A percentile compares a stretch with the other conserved stretches of the same genome.
Evolutionary conservation across 2,888 invertebrate genomes (phyloP).

Genomic region (Euproctis similis): DNA sequence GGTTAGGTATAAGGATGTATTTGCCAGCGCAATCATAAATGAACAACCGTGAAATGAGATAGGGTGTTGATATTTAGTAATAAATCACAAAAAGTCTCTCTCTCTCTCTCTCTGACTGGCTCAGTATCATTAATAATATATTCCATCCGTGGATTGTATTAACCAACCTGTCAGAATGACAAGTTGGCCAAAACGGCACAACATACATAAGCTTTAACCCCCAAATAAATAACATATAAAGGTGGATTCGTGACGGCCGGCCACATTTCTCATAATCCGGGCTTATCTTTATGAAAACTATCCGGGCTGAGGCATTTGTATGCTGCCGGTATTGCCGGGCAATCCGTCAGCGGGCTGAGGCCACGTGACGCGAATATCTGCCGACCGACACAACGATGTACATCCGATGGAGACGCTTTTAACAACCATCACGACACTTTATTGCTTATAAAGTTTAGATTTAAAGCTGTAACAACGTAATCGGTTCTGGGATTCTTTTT

Average conservation of each 20-base stretch:
- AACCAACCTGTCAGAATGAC: slow-evolving; percentile 13
- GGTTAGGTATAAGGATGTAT: too few relatives aligned
- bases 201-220: slow-evolving; percentile 26
- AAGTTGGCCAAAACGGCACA: slow-evolving; percentile 16
- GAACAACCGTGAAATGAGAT: background rate
- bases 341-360: slow-evolving; percentile 48
- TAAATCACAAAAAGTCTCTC: too few relatives aligned
- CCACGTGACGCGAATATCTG: slow-evolving; percentile 40
- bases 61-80: background rate
- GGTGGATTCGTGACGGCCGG: slow-evolving; percentile 24
- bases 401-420: slow-evolving; percentile 8
- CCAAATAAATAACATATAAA: slow-evolving; percentile 30
- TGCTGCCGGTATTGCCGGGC: slow-evolving; percentile 36
- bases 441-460: slow-evolving; percentile 4
- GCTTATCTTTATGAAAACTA: slow-evolving; percentile 59
- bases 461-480: slow-evolving; percentile 1
- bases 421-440: slow-evolving; percentile 1
- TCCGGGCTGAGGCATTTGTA: slow-evolving; percentile 41
- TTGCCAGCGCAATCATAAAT: too few relatives aligned
- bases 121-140: too few relatives aligned
- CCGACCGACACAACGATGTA: slow-evolving; percentile 8
- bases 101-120: background rate
- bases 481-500: background rate
- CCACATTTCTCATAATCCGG: slow-evolving; percentile 51
- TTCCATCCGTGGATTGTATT: slow-evolving; percentile 8